Base-by-base conservation (phyloP, 2,797 vertebrate genomes). In the Vultur gryphus region DNA sequence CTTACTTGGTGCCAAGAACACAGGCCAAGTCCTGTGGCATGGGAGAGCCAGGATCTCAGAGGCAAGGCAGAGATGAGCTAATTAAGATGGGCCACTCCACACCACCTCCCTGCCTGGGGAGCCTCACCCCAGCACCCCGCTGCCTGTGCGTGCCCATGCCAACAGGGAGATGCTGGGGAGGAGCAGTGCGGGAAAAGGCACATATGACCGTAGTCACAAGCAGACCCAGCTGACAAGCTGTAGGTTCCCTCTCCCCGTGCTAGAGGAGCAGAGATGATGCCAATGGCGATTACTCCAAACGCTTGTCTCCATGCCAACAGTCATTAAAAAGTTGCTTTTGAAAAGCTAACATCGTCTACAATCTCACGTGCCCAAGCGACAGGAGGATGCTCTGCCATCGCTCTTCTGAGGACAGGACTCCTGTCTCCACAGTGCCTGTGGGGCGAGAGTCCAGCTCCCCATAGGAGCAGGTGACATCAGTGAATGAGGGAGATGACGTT, bases 121-220 rank as follows among this genome's bases (percentile, higher is more conserved):
- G 29, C 55, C 43, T 57, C 55, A 15, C 2, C 13, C 13, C 62
- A 66, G 49, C 58, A 70, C 16, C n/a, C 55, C 5, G 10, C 44
- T 59, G 48, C 43, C 59, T 28, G 28, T 5, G 33, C 2, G 1
- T 8, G 31, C 51, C 71, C 20, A 0, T 6, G 46, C 18, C 54
- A 39, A 8, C 18, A 6, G 17, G 11, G 57, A 29, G 35, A 17
- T 17, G 20, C 51, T 39, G 86, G 37, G 10, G 31, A 65, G 59
- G 25, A 69, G 26, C 10, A 3, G 51, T 1, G 1, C 51, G 58
- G 33, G 20, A 48, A 31, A 29, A 24, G 59, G 15, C 28, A 16
- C 2, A 1, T 7, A 5, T 1, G 4, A 41, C 41, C 7, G 8
- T 0, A 51, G n/a, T 3, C 49, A 55, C 41, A 49, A 41, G 66